Conservation (phyloP, 1,140 invertebrate genomes). For the Anastrepha obliqua region DNA sequence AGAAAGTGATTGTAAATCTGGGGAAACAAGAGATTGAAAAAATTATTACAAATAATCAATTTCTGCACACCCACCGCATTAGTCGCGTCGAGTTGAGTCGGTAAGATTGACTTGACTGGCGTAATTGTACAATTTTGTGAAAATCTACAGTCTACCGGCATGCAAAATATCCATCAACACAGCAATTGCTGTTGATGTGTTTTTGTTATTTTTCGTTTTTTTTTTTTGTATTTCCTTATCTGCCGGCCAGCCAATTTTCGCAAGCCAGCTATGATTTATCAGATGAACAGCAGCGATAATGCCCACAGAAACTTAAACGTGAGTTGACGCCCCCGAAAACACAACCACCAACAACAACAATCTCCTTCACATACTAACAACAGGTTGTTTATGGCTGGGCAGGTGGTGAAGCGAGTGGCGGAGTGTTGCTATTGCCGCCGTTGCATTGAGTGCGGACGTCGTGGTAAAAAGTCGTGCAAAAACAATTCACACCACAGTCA, state of each 20-base stretch:
- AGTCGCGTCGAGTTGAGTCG: not conserved
- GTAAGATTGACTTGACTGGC: not conserved
- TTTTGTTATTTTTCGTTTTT: too few species aligned
- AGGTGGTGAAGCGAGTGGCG: not conserved
- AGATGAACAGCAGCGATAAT: constrained; percentile 33
- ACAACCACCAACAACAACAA: constrained; percentile 5
- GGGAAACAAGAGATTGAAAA: too few species aligned
- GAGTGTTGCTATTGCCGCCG: not conserved
- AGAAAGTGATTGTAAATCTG: not conserved
- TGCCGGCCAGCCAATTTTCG: not conserved
- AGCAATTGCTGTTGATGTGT: not conserved
- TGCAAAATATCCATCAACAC: not conserved
- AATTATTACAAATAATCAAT: not conserved
- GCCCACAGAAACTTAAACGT: constrained; percentile 14
- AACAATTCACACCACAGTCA: constrained; percentile 30
- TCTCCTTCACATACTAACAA: not conserved
- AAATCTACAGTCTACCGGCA: not conserved
- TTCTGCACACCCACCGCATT: constrained; percentile 14
- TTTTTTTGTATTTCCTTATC: too few species aligned
- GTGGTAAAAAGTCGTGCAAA: constrained; percentile 32
- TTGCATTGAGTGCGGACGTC: not conserved
- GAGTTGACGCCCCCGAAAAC: constrained; percentile 38
- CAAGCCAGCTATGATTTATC: constrained; percentile 38
- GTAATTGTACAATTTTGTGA: constrained; percentile 10
- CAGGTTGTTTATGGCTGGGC: not conserved